phyloP scores from a whole-genome alignment of 2,113 vertebrate genomes.

The Vicugna pacos region DNA sequence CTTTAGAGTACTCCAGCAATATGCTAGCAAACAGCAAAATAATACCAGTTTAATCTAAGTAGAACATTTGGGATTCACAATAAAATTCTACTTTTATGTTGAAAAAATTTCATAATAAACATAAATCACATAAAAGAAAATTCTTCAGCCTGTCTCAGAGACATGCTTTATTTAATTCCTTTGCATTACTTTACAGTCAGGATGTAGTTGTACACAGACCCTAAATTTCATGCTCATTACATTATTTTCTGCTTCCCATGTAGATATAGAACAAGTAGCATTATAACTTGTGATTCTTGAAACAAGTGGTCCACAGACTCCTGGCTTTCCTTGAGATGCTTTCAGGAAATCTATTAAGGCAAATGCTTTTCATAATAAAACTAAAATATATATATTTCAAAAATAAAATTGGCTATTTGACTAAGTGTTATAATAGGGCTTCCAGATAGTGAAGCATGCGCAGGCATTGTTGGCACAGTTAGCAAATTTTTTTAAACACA shows the following conservation, averaged over 20 bases:
- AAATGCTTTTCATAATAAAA: not conserved
- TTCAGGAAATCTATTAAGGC: not conserved
- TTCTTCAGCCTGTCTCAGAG: not conserved
- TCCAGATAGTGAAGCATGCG: not conserved
- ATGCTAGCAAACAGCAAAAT: not conserved
- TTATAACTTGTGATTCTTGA: not conserved
- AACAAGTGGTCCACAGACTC: not conserved
- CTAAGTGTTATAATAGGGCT: slow-evolving; percentile 22
- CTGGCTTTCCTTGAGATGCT: not conserved
- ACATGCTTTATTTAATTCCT: not conserved
- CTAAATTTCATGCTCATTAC: not conserved
- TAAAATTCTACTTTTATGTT: not conserved
- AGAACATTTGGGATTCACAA: not conserved
- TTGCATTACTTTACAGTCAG: not conserved
- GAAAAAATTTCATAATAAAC: not conserved
- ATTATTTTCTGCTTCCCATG: not conserved
- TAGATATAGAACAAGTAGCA: not conserved
- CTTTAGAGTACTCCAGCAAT: not conserved
- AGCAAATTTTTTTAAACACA: not conserved
- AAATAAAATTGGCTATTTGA: not conserved
- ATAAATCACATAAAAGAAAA: not conserved
- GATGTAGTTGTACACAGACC: not conserved
- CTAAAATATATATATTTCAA: not conserved
- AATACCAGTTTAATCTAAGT: not conserved
- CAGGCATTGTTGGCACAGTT: not conserved